Base-by-base conservation (phyloP, 2,888 invertebrate genomes). In the Cheiracanthium punctorium region DNA sequence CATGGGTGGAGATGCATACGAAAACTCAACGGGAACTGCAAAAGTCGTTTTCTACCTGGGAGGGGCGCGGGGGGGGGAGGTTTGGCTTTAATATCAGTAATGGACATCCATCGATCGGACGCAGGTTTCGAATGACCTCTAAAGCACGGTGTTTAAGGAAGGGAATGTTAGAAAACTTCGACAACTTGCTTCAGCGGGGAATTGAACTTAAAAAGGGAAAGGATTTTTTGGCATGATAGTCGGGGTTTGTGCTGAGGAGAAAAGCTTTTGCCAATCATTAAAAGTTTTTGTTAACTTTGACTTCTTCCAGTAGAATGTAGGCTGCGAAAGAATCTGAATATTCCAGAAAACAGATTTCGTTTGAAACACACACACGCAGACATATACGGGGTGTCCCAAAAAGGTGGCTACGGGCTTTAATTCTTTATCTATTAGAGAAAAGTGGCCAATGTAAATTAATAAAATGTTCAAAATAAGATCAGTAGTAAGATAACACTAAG, bases 1-100 rank as follows among this genome's bases (percentile, higher is more conserved):
- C 58, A 58, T 58, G 58, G 58, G 58, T 24, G 58, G 58, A 58
- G 58, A 58, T 58, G 58, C 58, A 58, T 58, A 24, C 58, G 58
- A 24, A 24, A 58, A 58, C 24, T 58, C 58, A 58, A 24, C 58
- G 58, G 24, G 58, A 58, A 58, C 58, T 58, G 58, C 14, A 7
- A 58, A 58, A 58, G 24, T 58, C 58, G 58, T 24, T 37, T 24
- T 79, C 52, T 79, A 79, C 84, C 79, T 79, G 84, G 65, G 41
- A n/a, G n/a, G 41, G n/a, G 67, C 30, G 28, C 20, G 82, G 37
- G 65, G 30, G 67, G 73, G 48, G 32, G 20, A n/a, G 29, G 28
- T 20, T 48, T 30, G 79, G 48, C 79, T 84, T 84, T 84, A 84
- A 84, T 84, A 84, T 84, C 84, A 52, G 84, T 84, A 84, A 84